Percentiles rank a stretch among this genome's conserved stretches.
Evolutionary conservation across 2,113 vertebrate species (phyloP).

Genomic region (Caranx melampygus): DNA sequence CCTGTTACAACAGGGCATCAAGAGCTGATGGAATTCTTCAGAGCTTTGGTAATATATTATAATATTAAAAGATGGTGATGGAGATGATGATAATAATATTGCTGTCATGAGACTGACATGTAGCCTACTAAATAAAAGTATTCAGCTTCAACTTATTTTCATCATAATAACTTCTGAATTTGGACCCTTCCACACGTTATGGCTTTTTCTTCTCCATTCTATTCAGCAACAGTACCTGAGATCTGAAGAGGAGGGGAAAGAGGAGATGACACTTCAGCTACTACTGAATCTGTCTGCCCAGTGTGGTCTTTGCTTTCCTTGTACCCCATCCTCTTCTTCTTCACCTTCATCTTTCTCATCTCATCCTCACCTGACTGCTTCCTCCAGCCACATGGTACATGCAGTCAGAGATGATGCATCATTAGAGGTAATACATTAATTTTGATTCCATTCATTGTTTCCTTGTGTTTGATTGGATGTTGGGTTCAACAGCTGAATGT

Average conservation of each 20-base stretch:
- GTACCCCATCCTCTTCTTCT: slow-evolving; percentile 79
- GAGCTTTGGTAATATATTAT: slow-evolving; percentile 87
- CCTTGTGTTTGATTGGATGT: background rate
- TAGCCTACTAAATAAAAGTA: background rate
- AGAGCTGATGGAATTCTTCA: slow-evolving; percentile 90
- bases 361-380: slow-evolving; percentile 69
- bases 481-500: background rate
- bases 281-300: slow-evolving; percentile 89
- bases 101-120: background rate
- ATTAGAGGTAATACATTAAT: slow-evolving; percentile 75
- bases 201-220: background rate
- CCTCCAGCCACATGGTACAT: slow-evolving; percentile 84
- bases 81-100: background rate
- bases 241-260: slow-evolving; percentile 77
- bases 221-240: slow-evolving; percentile 73
- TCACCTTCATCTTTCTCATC: slow-evolving; percentile 69
- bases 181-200: too few relatives aligned
- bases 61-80: slow-evolving; percentile 5
- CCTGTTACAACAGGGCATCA: slow-evolving; percentile 80
- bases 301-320: slow-evolving; percentile 89
- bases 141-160: background rate
- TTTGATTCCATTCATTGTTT: background rate
- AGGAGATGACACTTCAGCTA: slow-evolving; percentile 89
- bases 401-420: slow-evolving; percentile 86
- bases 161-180: background rate